phyloP scores from a whole-genome alignment of 2,797 vertebrate species.

The Clamator glandarius region DNA sequence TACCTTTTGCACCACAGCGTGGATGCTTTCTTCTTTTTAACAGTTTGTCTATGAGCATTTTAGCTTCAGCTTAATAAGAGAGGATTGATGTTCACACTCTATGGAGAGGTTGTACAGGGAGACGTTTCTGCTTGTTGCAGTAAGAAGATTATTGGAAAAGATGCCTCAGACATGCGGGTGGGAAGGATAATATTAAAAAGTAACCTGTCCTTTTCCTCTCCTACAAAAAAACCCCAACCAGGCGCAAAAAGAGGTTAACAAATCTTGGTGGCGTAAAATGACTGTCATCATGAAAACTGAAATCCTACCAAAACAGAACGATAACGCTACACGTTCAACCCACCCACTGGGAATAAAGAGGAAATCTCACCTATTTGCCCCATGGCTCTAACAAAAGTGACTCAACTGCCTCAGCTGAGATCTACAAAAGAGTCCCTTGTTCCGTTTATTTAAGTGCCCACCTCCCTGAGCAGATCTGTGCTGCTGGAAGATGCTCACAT shows the following conservation, averaged over 20 bases:
- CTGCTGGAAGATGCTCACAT: neutral
- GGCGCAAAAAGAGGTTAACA: neutral
- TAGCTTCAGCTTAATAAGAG: constrained; percentile 62
- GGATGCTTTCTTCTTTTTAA: constrained; percentile 61
- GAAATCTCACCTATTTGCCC: constrained; percentile 36
- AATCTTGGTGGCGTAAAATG: neutral
- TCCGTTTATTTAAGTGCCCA: constrained; percentile 38
- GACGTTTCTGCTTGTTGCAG: constrained; percentile 40
- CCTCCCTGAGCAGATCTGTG: neutral
- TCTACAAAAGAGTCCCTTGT: neutral
- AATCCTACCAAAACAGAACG: constrained; percentile 13
- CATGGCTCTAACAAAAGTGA: constrained; percentile 11
- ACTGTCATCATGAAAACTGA: neutral
- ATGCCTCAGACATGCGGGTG: neutral
- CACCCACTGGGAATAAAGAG: constrained; percentile 29
- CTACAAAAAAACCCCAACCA: neutral
- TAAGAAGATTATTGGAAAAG: constrained; percentile 48
- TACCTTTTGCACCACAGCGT: constrained; percentile 29
- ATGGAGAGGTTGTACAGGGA: constrained; percentile 11
- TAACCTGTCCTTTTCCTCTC: neutral
- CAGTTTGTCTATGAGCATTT: constrained; percentile 60
- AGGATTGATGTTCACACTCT: constrained; percentile 56
- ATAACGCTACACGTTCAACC: neutral
- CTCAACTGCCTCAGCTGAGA: neutral
- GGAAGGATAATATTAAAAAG: neutral